Evolutionary conservation across 64 coral and sea anemone species (phyloP).

Genomic region (Anthopleura sola): DNA sequence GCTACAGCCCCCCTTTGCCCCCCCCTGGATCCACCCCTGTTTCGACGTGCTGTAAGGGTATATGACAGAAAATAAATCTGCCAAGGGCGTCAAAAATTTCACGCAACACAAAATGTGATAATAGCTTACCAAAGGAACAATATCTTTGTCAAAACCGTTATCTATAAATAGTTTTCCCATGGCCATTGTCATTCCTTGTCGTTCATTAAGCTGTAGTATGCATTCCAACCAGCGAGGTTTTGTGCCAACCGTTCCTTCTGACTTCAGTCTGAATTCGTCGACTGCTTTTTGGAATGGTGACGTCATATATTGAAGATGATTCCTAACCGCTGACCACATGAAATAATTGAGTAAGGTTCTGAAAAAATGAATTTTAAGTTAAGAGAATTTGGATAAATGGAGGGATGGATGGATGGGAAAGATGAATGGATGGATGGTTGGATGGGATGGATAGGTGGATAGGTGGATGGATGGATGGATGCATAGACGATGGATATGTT

Average conservation of each 20-base stretch:
- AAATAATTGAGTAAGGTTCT: conserved; percentile 51
- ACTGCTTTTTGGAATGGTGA: conserved; percentile 21
- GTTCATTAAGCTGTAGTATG: conserved; percentile 5
- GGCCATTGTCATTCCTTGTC: conserved; percentile 17
- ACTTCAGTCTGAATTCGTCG: conserved; percentile 26
- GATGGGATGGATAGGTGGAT: neutral
- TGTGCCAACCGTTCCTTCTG: conserved; percentile 5
- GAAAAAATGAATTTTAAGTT: neutral
- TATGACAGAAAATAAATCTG: too few relatives aligned
- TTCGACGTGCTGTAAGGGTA: too few relatives aligned
- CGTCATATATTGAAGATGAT: conserved; percentile 18
- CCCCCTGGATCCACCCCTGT: too few relatives aligned
- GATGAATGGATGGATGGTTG: neutral
- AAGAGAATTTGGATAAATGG: neutral
- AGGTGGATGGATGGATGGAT: too few relatives aligned
- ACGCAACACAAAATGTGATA: too few relatives aligned
- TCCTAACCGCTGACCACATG: conserved; percentile 38
- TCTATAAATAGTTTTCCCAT: conserved; percentile 41
- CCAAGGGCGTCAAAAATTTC: neutral
- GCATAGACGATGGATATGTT: too few relatives aligned
- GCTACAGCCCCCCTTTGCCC: too few relatives aligned
- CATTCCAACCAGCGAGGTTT: conserved; percentile 38
- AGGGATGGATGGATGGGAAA: too few relatives aligned
- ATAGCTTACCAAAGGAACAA: conserved; percentile 22
- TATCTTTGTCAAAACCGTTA: conserved; percentile 25